Evolutionary conservation across 2,113 vertebrate species (phyloP).

Genomic region (Dipodomys ordii): DNA sequence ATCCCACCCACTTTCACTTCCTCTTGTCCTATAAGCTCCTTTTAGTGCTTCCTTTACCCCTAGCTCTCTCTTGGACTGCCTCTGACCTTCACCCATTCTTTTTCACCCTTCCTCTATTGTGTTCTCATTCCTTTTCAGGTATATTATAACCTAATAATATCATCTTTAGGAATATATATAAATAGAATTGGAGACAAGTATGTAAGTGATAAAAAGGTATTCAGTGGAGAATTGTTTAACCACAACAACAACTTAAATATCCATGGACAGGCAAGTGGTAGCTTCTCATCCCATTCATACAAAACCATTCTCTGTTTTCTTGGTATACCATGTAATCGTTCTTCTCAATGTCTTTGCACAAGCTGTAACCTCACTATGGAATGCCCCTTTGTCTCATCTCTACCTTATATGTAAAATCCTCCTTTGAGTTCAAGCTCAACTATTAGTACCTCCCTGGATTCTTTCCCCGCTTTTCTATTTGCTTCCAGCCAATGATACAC

Average conservation of each 20-base stretch:
- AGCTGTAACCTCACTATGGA: neutral
- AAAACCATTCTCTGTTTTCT: neutral
- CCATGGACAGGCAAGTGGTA: neutral
- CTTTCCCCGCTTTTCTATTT: slow-evolving; percentile 22
- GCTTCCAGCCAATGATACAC: neutral
- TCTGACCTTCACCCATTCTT: neutral
- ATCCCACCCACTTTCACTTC: neutral
- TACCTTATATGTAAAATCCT: slow-evolving; percentile 18
- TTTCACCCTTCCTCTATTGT: neutral
- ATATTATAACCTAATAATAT: slow-evolving; percentile 30
- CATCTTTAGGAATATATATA: slow-evolving; percentile 25
- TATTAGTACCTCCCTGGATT: neutral
- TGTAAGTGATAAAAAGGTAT: slow-evolving; percentile 32
- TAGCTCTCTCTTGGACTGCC: neutral
- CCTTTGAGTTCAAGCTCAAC: neutral
- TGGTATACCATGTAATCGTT: neutral
- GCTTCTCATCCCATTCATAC: slow-evolving; percentile 22
- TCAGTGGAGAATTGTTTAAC: slow-evolving; percentile 24
- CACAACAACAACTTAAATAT: slow-evolving; percentile 7
- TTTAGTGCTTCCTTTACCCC: neutral
- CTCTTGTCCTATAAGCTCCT: neutral
- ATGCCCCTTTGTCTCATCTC: slow-evolving; percentile 37
- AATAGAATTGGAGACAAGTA: slow-evolving; percentile 17
- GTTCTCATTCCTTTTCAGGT: slow-evolving; percentile 19
- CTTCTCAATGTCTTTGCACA: neutral